A percentile compares a stretch with the other conserved stretches of the same genome.
These are phyloP conservation scores for Gymnoscopelus microlampas DNA, from an alignment of 2,797 vertebrate genomes.

Conservation along the genomic window DNA sequence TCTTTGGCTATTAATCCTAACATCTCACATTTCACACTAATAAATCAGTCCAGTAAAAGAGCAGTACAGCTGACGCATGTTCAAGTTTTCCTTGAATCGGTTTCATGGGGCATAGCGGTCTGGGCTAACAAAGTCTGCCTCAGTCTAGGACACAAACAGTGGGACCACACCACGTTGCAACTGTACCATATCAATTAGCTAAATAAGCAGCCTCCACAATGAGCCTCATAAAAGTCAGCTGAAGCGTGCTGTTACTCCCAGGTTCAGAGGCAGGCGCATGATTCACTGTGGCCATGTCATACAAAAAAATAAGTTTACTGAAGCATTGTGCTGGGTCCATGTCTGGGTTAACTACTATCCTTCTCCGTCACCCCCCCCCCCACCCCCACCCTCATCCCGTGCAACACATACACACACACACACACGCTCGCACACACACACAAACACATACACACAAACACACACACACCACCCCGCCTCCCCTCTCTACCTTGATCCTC, in stretches of 20 bases:
- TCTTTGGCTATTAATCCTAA: conserved; percentile 1
- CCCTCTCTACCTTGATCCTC: conserved; percentile 85
- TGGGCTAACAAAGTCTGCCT: conserved; percentile 10
- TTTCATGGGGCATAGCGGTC: neutral
- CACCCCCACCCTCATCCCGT: conserved; percentile 46
- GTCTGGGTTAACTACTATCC: conserved; percentile 46
- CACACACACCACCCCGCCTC: conserved; percentile 40
- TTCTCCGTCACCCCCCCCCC: conserved; percentile 39
- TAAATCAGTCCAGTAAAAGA: conserved; percentile 17
- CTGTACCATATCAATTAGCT: conserved; percentile 24
- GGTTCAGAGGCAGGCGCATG: conserved; percentile 22
- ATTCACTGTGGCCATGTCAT: conserved; percentile 36
- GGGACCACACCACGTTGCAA: conserved; percentile 18
- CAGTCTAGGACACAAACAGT: conserved; percentile 8
- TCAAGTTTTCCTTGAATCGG: neutral
- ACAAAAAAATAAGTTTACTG: conserved; percentile 49
- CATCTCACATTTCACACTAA: conserved; percentile 20
- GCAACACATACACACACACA: no score
- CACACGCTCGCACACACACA: no score
- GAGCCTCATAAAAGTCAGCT: conserved; percentile 4
- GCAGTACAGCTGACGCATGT: conserved; percentile 21
- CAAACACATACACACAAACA: no score
- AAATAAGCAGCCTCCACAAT: conserved; percentile 10
- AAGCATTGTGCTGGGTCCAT: conserved; percentile 39
- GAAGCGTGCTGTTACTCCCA: conserved; percentile 12